These are phyloP conservation scores for Diadema setosum DNA, from an alignment of 35 echinoderm and acorn worm genomes.

Conservation along the genomic window DNA sequence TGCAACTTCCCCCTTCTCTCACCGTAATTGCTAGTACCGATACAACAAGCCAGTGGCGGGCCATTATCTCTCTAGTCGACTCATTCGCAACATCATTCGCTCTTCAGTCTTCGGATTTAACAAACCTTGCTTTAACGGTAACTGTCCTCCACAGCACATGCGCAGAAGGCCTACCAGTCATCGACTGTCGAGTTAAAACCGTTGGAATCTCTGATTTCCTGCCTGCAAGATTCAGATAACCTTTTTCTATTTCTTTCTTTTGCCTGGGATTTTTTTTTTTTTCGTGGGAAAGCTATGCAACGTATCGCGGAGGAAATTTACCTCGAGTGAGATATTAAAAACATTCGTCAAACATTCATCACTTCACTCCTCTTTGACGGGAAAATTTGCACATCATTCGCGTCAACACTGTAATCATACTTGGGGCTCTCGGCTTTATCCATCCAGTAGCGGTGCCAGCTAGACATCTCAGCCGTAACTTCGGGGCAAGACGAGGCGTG, in stretches of 20 bases:
- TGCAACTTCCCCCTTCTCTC: no score
- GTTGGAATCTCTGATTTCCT: slow-evolving; percentile 5
- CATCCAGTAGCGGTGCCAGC: not conserved
- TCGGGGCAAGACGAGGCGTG: not conserved
- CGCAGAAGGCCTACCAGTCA: not conserved
- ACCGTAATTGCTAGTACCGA: no score
- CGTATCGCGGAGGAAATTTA: not conserved
- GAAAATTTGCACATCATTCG: not conserved
- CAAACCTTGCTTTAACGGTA: no score
- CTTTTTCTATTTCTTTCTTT: not conserved
- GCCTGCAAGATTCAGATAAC: not conserved
- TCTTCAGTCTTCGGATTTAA: not conserved
- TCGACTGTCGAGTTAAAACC: not conserved
- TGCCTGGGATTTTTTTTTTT: not conserved
- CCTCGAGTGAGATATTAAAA: not conserved
- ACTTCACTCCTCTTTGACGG: not conserved
- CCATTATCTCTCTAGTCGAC: not conserved
- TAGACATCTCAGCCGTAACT: slow-evolving; percentile 1
- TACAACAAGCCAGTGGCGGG: not conserved
- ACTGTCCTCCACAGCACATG: not conserved
- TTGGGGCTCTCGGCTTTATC: not conserved
- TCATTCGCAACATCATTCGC: not conserved
- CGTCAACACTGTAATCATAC: not conserved
- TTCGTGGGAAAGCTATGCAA: not conserved
- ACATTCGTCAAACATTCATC: slow-evolving; percentile 1